Evolutionary conservation across 2,113 vertebrate genomes (phyloP), one percentile per base, ranked within the genome.

Genomic region (Microtus pennsylvanicus): DNA sequence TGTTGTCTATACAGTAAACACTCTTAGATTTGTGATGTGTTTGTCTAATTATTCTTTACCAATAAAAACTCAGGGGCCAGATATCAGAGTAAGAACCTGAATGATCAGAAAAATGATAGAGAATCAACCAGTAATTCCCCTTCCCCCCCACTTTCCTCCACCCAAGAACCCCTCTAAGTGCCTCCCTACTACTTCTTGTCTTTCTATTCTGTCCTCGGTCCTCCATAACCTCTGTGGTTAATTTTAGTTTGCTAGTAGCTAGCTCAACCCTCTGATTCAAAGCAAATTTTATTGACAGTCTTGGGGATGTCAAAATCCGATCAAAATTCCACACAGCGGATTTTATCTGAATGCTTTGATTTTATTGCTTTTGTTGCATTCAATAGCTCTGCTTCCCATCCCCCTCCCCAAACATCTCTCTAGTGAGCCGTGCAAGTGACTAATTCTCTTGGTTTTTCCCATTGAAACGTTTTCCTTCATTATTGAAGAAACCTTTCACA

Each of bases 401-500:
- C 50, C 50, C 12, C 2, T 81, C 81, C 78, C 52, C 58, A 47
- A 78, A 94, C 47, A 94, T 67, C 67, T 86, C 5, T 86, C 10
- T 75, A n/a, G 7, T 87, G 26, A 93, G 47, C 85, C 81, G 52
- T 81, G 7, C 26, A 92, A 70, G 30, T 87, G 47, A 94, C 17
- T 74, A 58, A 85, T 92, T 86, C 24, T 69, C 35, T 89, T 12
- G 11, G 38, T 94, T 92, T 92, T 87, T 80, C n/a, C 90, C 93
- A 24, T 50, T 80, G n/a, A 95, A 96, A 80, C 47, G 69, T 94
- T 80, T 76, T n/a, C 55, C 13, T 80, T 92, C 6, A 63, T 90
- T 95, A 81, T 33, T 88, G n/a, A 96, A 76, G 52, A 91, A 78
- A 85, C 81, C 7, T 80, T 94, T 89, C 67, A 90, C 10, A 72